Conservation (phyloP, 2,888 invertebrate species). For the Yponomeuta cagnagella region DNA sequence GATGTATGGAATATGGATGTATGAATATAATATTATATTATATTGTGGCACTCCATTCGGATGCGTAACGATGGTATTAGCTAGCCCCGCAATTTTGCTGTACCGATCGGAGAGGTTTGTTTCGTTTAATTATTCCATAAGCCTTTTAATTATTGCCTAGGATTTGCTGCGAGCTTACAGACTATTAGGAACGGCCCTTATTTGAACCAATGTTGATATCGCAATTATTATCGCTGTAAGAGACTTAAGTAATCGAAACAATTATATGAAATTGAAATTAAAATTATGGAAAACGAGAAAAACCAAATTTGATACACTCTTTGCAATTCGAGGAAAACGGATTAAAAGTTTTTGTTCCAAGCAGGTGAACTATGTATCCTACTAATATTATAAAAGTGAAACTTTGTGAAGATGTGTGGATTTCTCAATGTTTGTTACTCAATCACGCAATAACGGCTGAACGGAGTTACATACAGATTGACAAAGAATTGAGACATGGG, state of each 20-base stretch:
- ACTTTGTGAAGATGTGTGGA: too few species aligned
- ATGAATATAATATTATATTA: background rate
- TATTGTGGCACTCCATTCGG: conserved; percentile 5
- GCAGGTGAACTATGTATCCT: too few species aligned
- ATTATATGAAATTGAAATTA: background rate
- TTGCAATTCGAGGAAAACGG: too few species aligned
- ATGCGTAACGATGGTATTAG: conserved; percentile 16
- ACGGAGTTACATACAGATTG: too few species aligned
- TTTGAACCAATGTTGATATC: conserved; percentile 17
- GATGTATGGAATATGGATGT: background rate
- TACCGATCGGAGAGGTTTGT: conserved; percentile 28
- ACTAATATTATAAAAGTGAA: too few species aligned
- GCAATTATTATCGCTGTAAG: background rate
- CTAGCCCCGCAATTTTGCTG: conserved; percentile 17
- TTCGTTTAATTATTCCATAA: conserved; percentile 49
- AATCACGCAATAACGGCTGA: too few species aligned
- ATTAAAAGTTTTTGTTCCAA: too few species aligned
- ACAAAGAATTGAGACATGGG: too few species aligned
- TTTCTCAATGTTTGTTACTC: too few species aligned
- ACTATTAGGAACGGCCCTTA: conserved; percentile 30
- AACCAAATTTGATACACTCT: too few species aligned
- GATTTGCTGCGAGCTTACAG: conserved; percentile 35
- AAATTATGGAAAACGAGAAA: too few species aligned
- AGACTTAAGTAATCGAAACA: background rate
- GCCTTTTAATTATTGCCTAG: conserved; percentile 52